Base-by-base conservation (phyloP, 2,888 invertebrate genomes). In the Scaptomyza cyrtandrae region DNA sequence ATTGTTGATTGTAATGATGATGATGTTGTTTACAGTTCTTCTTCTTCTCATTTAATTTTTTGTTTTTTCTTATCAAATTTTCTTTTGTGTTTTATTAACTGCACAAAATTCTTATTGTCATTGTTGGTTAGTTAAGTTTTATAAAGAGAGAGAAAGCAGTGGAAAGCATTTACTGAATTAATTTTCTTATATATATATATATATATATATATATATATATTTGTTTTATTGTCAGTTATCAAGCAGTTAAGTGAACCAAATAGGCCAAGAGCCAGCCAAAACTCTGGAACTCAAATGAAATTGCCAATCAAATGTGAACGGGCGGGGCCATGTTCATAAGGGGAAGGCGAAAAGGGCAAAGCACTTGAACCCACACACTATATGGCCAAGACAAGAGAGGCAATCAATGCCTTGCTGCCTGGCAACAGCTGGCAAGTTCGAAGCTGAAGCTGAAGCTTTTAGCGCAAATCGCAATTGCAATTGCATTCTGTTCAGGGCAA, bases 271-370 rank as follows among this genome's bases (percentile, higher is more conserved):
- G 43, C 49, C 24, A 35, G 27, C 19, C 19, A 2, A 59, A 19
- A 33, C 13, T 16, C n/a, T 43, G 13, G 13, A 50, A 39, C 44
- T 46, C 16, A 78, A 55, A 57, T 63, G 50, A 71, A 75, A 76
- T 80, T 76, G 69, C 62, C 59, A 78, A 76, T 76, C 67, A 67
- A 56, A 57, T 50, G 46, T 43, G 16, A n/a, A 24, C 24, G 4
- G 44, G 31, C 11, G 16, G 4, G 44, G 31, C 11, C 31, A 27
- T 13, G 9, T 9, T 3, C 16, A 19, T 24, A 7, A 6, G 9
- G 9, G 9, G 35, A 2, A 35, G 13, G 24, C 16, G 19, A 13
- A 14, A 11, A 14, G 16, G 19, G 16, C 31, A 24, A 29, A 48
- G 14, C 33, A 19, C 41, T 35, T 24, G 11, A 14, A 62, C 33